phyloP scores from a whole-genome alignment of 2,113 vertebrate species.

The Sphyrna mokarran region DNA sequence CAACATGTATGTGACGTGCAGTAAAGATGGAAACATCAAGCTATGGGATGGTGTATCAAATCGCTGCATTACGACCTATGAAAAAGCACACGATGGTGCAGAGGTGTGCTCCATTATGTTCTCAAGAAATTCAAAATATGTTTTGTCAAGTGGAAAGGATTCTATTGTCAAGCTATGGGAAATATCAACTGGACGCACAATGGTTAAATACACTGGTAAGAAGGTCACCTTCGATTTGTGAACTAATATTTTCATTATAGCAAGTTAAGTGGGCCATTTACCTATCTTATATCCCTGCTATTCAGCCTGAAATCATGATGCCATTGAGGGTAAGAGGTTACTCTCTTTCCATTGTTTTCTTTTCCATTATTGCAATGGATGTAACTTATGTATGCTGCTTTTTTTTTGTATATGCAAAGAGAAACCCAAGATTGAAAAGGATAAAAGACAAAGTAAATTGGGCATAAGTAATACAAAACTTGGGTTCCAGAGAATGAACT shows the following conservation, averaged over 20 bases:
- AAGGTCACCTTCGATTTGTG: neutral
- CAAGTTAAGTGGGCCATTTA: neutral
- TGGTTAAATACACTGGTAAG: slow-evolving; percentile 94
- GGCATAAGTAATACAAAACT: neutral
- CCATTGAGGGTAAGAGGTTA: neutral
- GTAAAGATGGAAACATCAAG: slow-evolving; percentile 96
- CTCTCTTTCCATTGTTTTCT: neutral
- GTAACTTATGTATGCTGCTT: neutral
- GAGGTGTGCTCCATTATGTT: slow-evolving; percentile 96
- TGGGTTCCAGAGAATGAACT: neutral
- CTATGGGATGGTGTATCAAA: slow-evolving; percentile 96
- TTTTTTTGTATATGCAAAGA: neutral
- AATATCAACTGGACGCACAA: slow-evolving; percentile 86
- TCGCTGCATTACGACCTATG: slow-evolving; percentile 88
- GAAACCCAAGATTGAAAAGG: neutral
- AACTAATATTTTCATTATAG: neutral
- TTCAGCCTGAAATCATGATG: neutral
- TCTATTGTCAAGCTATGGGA: slow-evolving; percentile 97
- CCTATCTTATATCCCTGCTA: too few relatives aligned
- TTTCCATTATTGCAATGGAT: neutral
- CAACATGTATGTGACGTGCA: slow-evolving; percentile 91
- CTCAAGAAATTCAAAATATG: slow-evolving; percentile 96
- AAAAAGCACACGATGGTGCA: slow-evolving; percentile 88
- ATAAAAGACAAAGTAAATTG: neutral
- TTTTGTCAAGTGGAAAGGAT: slow-evolving; percentile 95